phyloP scores from a whole-genome alignment of 35 echinoderm and acorn worm genomes.

The Lytechinus pictus region DNA sequence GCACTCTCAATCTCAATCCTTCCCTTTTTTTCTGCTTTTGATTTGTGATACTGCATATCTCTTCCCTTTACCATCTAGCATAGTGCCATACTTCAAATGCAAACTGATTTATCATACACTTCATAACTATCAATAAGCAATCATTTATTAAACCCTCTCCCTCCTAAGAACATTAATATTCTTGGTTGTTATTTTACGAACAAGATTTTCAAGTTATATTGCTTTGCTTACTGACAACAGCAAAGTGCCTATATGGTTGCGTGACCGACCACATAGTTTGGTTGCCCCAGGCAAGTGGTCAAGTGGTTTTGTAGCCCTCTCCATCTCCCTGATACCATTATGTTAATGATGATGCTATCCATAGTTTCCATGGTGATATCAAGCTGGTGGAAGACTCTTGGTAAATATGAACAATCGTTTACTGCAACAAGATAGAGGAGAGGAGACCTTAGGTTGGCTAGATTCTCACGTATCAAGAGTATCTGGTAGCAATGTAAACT shows the following conservation, averaged over 20 bases:
- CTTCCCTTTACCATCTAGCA: too few species aligned
- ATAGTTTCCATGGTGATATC: not conserved
- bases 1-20: not conserved
- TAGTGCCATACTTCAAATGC: too few species aligned
- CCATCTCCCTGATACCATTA: not conserved
- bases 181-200: too few species aligned
- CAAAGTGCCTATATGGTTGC: not conserved
- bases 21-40: not conserved
- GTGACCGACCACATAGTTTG: not conserved
- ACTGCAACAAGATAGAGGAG: not conserved
- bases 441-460: not conserved
- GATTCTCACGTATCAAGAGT: not conserved
- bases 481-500: not conserved
- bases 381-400: not conserved
- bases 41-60: not conserved
- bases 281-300: not conserved
- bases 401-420: not conserved
- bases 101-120: too few species aligned
- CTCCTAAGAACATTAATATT: too few species aligned
- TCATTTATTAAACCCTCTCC: too few species aligned
- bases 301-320: conserved; percentile 2
- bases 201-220: not conserved
- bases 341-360: conserved; percentile 4
- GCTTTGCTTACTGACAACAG: not conserved
- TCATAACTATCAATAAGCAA: too few species aligned